Conservation (phyloP, 2,113 vertebrate genomes). For the Etheostoma cragini region DNA sequence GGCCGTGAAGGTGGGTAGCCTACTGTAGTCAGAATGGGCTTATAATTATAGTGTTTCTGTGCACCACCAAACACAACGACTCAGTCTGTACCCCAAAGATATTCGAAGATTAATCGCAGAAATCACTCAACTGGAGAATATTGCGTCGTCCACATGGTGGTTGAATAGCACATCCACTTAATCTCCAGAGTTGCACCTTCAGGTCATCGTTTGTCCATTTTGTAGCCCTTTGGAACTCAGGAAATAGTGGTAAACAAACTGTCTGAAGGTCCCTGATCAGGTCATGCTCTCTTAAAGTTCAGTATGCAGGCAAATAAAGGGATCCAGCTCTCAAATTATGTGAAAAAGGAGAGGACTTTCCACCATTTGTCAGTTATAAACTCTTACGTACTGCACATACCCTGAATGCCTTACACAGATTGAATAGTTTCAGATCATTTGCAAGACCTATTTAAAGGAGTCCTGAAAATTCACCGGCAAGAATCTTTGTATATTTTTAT, state of each 20-base stretch:
- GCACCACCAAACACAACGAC: conserved; percentile 38
- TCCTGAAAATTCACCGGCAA: conserved; percentile 58
- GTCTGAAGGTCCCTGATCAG: conserved; percentile 78
- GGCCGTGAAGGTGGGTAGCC: conserved; percentile 5
- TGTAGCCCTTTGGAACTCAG: conserved; percentile 81
- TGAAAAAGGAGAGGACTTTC: conserved; percentile 50
- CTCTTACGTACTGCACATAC: conserved; percentile 53
- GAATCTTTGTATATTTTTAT: conserved; percentile 61
- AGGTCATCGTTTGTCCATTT: conserved; percentile 62
- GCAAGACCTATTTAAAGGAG: conserved; percentile 61
- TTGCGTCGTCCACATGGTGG: conserved; percentile 61
- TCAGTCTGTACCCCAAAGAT: conserved; percentile 14
- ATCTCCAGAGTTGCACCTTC: conserved; percentile 56
- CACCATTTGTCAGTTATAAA: conserved; percentile 57
- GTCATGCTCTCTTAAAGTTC: conserved; percentile 64
- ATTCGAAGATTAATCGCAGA: conserved; percentile 31
- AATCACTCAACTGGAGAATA: conserved; percentile 36
- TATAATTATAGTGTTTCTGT: conserved; percentile 44
- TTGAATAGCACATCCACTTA: conserved; percentile 36
- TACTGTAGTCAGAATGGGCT: conserved; percentile 43
- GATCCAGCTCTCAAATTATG: conserved; percentile 66
- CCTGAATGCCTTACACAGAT: conserved; percentile 70
- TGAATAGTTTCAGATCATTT: conserved; percentile 51
- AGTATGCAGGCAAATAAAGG: conserved; percentile 73
- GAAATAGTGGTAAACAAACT: conserved; percentile 78